These are phyloP conservation scores for Hyalella azteca DNA, from an alignment of 2,888 invertebrate genomes.

Conservation along the genomic window DNA sequence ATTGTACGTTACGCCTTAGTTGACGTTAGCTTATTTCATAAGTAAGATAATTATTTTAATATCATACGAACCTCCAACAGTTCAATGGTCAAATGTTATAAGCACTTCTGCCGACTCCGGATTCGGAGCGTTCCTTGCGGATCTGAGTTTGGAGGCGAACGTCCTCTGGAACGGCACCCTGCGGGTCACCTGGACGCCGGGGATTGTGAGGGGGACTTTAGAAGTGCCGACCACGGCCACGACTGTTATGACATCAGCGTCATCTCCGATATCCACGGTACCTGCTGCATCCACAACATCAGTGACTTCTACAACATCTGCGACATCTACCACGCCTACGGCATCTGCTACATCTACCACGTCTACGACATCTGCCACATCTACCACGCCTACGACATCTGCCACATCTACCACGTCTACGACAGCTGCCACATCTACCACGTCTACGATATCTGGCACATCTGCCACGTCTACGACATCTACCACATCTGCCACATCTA, in stretches of 20 bases:
- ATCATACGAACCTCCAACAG: slow-evolving; percentile 25
- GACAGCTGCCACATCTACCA: slow-evolving; percentile 1
- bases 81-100: slow-evolving; percentile 42
- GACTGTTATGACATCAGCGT: not conserved
- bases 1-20: no score
- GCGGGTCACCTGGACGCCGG: slow-evolving; percentile 44
- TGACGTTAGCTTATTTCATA: no score
- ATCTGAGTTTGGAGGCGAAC: slow-evolving; percentile 41
- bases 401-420: slow-evolving; percentile 11
- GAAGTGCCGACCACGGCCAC: not conserved
- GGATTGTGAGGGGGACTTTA: slow-evolving; percentile 33
- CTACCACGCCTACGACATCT: slow-evolving; percentile 1
- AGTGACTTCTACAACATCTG: not conserved
- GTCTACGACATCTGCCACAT: not conserved
- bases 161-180: slow-evolving; percentile 52
- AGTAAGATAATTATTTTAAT: no score
- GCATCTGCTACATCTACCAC: not conserved
- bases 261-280: not conserved
- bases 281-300: slow-evolving; percentile 8
- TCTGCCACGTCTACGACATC: not conserved
- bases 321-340: not conserved
- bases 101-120: slow-evolving; percentile 17
- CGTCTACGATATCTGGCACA: not conserved
- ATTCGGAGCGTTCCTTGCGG: slow-evolving; percentile 47
- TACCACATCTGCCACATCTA: not conserved